phyloP scores from a whole-genome alignment of 2,113 vertebrate species.

The Oryzias melastigma region DNA sequence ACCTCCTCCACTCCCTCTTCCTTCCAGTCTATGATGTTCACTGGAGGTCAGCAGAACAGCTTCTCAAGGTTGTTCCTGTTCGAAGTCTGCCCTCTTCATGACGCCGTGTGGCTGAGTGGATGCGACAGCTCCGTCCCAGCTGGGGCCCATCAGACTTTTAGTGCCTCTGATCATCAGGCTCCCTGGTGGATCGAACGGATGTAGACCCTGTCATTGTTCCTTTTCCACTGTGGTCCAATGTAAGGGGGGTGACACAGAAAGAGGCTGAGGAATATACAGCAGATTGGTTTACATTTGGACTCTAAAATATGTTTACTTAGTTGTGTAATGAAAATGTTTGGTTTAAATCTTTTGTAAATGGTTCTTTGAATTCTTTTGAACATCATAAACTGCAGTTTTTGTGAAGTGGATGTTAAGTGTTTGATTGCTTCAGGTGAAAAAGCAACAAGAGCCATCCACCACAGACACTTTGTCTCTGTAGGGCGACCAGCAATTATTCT shows the following conservation, averaged over 20 bases:
- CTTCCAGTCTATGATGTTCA: slow-evolving; percentile 12
- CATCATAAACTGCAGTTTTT: neutral
- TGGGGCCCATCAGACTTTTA: slow-evolving; percentile 63
- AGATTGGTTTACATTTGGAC: neutral
- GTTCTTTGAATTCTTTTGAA: no score
- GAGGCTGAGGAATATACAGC: neutral
- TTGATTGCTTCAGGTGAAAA: neutral
- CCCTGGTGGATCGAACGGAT: slow-evolving; percentile 42
- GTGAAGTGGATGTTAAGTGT: no score
- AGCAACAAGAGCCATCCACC: neutral
- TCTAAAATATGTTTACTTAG: no score
- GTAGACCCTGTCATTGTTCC: slow-evolving; percentile 42
- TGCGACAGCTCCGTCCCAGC: slow-evolving; percentile 60
- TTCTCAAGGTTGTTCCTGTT: slow-evolving; percentile 64
- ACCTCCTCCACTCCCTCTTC: neutral
- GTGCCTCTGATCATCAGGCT: slow-evolving; percentile 58
- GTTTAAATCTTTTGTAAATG: neutral
- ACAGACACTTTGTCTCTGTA: neutral
- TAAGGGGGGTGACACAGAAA: slow-evolving; percentile 11
- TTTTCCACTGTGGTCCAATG: slow-evolving; percentile 25
- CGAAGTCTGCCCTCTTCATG: slow-evolving; percentile 41
- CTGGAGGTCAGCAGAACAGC: slow-evolving; percentile 50
- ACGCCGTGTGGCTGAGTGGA: slow-evolving; percentile 57
- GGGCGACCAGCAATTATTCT: neutral
- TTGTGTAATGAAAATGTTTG: neutral